Evolutionary conservation across 2,113 vertebrate genomes (phyloP), one percentile per base, ranked within the genome.

Genomic region (Physeter macrocephalus): DNA sequence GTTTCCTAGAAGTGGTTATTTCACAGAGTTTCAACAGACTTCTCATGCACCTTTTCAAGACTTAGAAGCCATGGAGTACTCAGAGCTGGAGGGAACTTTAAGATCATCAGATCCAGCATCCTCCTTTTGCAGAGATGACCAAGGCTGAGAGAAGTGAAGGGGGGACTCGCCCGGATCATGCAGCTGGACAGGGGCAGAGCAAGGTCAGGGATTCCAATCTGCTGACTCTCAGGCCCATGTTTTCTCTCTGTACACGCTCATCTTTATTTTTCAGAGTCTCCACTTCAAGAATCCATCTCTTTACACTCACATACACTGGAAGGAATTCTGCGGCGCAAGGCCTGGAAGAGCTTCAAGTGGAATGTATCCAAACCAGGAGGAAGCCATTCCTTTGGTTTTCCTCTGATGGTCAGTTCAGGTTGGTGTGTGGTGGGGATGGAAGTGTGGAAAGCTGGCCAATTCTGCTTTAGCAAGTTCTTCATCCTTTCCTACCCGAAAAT

Each of bases 261-360:
- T 62, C 31, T 41, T 85, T 74, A 46, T 36, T 96, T 80, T 84
- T 34, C 54, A 41, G 72, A 41, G 34, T 39, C 77, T 93, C 67
- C n/a, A 52, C 71, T 57, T 91, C 77, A 94, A 93, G 88, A 88
- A 88, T 13, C 31, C 95, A 83, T 94, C 77, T 90, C 93, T 93
- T 96, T 77, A 78, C 39, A 78, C 43, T 82, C 91, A 86, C 77
- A 74, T 54, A 72, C 41, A 72, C 77, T 36, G 27, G 93, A 97
- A 97, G 66, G 93, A 96, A 93, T 93, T 88, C 91, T n/a, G 36
- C 43, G 77, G 81, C 43, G 21, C 34, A 52, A n/a, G 43, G 81
- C 18, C 62, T 94, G 52, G 69, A 90, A 87, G 64, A 83, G 69
- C n/a, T 6, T 91, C 92, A 86, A 31, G 61, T 77, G 82, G 89